Evolutionary conservation across 2,888 invertebrate species (phyloP), one percentile per base, ranked within the genome.

Genomic region (Thyatira batis): DNA sequence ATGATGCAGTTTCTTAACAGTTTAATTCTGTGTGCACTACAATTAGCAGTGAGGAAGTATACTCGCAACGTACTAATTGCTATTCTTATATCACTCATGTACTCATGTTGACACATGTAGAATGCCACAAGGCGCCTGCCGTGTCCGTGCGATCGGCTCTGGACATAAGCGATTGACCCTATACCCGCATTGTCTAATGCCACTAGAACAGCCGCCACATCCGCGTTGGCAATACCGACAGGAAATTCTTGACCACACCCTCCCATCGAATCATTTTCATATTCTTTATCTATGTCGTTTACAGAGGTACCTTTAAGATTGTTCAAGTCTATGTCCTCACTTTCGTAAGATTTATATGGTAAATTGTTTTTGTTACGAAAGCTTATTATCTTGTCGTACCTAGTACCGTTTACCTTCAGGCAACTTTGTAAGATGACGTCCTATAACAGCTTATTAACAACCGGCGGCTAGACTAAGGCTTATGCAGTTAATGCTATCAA

Each of bases 161-260:
- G 39, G 17, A 69, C 71, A 71, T 71, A 65, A 71, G 63, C 71
- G 66, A 70, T 78, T 75, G 77, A 76, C 77, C 67, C 67, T 55
- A 60, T 60, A 65, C 75, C 84, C 80, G 84, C 78, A 80, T 85
- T 80, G 76, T 79, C 69, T 75, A 76, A 77, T 80, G 80, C 77
- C 76, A 75, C 66, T 54, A 60, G 61, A 61, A 6, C 39, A 8
- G 17, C 39, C 6, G 62, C 67, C 72, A 74, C 77, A 82, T 87
- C 86, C 87, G 86, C 66, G 81, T 85, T 84, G 83, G 80, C 82
- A 77, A 61, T 62, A 46, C 49, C 21, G 43, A 23, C 52, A 52
- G 55, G 49, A 54, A 28, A 48, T 51, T 54, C 49, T 49, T 49
- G 39, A 45, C 25, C 13, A 25, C 25, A 48, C 27, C 28, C 17